Conservation (phyloP, 2,113 vertebrate genomes). For the Bubalus kerabau region DNA sequence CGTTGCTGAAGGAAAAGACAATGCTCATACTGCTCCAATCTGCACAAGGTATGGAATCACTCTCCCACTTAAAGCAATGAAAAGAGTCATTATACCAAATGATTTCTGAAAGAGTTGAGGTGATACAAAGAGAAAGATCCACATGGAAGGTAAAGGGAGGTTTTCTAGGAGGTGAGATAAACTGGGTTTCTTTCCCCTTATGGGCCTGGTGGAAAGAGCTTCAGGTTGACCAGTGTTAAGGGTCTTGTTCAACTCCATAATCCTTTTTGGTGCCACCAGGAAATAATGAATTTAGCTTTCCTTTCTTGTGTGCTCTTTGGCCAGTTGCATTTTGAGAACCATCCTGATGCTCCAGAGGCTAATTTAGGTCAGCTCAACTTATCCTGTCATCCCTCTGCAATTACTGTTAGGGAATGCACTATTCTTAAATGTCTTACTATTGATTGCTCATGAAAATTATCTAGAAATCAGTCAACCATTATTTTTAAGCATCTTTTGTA, state of each 20-base stretch:
- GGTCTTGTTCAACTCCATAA: neutral
- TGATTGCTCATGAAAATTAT: neutral
- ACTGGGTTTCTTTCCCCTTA: neutral
- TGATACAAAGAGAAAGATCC: neutral
- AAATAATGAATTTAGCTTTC: neutral
- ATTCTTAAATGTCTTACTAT: neutral
- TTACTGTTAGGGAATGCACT: neutral
- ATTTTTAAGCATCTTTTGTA: neutral
- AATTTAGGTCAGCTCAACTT: neutral
- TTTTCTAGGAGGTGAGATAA: neutral
- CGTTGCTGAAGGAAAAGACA: neutral
- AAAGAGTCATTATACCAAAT: neutral
- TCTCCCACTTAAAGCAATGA: neutral
- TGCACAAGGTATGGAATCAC: neutral
- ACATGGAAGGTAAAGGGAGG: neutral
- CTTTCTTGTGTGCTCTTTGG: neutral
- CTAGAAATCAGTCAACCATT: neutral
- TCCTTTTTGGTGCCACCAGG: neutral
- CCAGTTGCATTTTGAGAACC: neutral
- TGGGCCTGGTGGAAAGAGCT: neutral
- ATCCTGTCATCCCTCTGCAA: neutral
- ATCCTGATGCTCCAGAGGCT: neutral
- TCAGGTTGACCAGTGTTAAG: neutral
- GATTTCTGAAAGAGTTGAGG: neutral
- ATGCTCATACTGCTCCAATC: neutral